These are phyloP conservation scores for Perca flavescens DNA, from an alignment of 2,113 vertebrate species.

Conservation along the genomic window DNA sequence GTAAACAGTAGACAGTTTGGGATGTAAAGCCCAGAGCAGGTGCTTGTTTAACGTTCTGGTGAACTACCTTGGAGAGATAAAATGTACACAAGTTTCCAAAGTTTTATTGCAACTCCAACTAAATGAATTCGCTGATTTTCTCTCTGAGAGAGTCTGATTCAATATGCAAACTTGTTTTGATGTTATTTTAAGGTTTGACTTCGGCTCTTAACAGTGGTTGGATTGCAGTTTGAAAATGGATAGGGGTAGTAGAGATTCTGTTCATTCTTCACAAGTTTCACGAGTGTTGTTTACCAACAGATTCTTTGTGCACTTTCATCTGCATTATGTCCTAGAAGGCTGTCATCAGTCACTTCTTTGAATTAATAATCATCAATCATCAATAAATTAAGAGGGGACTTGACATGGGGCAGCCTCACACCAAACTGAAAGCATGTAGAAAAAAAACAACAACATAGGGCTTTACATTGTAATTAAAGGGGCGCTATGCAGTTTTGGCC, in stretches of 20 bases:
- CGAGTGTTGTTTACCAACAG: neutral
- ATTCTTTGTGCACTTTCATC: neutral
- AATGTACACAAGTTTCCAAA: neutral
- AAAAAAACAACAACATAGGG: too few relatives aligned
- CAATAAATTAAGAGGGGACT: too few relatives aligned
- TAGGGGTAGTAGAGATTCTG: neutral
- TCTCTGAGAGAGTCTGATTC: neutral
- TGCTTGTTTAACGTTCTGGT: slow-evolving; percentile 30
- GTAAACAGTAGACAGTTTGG: slow-evolving; percentile 49
- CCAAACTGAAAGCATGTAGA: too few relatives aligned
- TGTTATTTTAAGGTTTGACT: neutral
- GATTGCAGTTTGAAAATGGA: neutral
- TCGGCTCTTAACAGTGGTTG: too few relatives aligned
- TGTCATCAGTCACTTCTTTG: too few relatives aligned
- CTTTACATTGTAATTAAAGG: too few relatives aligned
- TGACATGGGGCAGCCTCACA: too few relatives aligned
- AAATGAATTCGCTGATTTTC: neutral
- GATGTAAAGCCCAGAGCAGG: slow-evolving; percentile 51
- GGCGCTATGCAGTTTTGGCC: too few relatives aligned
- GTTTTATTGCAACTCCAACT: neutral
- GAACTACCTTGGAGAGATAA: neutral
- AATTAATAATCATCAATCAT: too few relatives aligned
- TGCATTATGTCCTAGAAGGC: neutral
- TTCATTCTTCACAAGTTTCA: neutral
- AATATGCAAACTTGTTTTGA: neutral